phyloP scores from a whole-genome alignment of 2,113 vertebrate genomes.

The Numida meleagris region DNA sequence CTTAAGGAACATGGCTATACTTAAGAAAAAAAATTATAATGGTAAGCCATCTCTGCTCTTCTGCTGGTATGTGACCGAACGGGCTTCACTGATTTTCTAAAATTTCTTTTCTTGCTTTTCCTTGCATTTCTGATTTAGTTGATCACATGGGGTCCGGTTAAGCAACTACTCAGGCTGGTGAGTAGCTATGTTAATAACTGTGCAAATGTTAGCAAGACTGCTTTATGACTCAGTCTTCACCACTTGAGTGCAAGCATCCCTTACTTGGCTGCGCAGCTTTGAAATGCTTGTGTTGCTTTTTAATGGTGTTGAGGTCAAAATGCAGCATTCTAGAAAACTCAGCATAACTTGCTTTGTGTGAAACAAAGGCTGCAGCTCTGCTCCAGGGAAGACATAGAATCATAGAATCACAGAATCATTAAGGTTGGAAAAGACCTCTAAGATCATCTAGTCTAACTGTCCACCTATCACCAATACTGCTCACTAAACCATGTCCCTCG shows the following conservation, averaged over 20 bases:
- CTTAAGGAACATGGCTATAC: not conserved
- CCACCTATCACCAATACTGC: no score
- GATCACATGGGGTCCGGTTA: not conserved
- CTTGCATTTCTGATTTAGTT: not conserved
- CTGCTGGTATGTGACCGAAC: not conserved
- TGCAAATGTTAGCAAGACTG: not conserved
- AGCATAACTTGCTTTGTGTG: not conserved
- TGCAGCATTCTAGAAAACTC: not conserved
- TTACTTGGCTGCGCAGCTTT: slow-evolving; percentile 18
- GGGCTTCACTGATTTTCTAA: not conserved
- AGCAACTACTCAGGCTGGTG: not conserved
- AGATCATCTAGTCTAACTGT: no score
- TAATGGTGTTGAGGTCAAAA: not conserved
- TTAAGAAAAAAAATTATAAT: not conserved
- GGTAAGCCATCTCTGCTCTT: not conserved
- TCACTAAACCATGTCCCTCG: no score
- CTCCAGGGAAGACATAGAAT: not conserved
- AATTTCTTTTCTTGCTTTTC: not conserved
- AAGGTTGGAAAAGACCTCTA: no score
- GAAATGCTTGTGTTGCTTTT: not conserved
- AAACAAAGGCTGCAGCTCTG: not conserved
- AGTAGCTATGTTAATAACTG: not conserved
- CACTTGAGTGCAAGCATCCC: not conserved
- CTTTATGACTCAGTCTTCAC: slow-evolving; percentile 15
- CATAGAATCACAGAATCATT: no score